Evolutionary conservation across 2,797 vertebrate genomes (phyloP).

Genomic region (Hemibagrus guttatus): DNA sequence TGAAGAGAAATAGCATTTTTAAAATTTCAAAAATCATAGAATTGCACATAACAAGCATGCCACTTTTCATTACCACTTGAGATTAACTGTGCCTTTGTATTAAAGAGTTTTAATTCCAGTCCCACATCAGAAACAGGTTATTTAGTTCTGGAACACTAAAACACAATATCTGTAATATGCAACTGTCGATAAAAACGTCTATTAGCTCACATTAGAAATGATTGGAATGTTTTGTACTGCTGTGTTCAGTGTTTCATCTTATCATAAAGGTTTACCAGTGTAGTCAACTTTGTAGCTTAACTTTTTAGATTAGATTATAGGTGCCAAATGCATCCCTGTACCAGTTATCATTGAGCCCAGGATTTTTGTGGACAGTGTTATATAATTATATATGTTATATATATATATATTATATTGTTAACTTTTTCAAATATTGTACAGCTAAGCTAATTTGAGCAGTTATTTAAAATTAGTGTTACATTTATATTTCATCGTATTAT

Average conservation of each 20-base stretch:
- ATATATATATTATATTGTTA: background rate
- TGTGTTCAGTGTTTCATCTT: background rate
- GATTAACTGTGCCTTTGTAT: background rate
- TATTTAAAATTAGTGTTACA: background rate
- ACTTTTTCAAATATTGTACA: background rate
- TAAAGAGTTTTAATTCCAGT: background rate
- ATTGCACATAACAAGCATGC: background rate
- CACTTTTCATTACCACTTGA: background rate
- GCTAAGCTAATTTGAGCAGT: background rate
- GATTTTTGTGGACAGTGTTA: background rate
- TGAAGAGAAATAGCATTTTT: conserved; percentile 45
- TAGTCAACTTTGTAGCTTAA: too few species aligned
- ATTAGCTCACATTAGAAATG: background rate
- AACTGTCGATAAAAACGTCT: background rate
- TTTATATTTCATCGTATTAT: background rate
- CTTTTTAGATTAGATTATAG: background rate
- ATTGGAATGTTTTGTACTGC: too few species aligned
- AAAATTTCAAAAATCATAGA: background rate
- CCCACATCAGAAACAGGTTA: background rate
- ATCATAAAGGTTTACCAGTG: too few species aligned
- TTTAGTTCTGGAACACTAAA: background rate
- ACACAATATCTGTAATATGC: background rate
- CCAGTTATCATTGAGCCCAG: background rate
- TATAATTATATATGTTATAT: background rate
- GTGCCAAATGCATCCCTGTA: background rate